Conservation (phyloP, 2,797 vertebrate genomes). For the Tinamus major region DNA sequence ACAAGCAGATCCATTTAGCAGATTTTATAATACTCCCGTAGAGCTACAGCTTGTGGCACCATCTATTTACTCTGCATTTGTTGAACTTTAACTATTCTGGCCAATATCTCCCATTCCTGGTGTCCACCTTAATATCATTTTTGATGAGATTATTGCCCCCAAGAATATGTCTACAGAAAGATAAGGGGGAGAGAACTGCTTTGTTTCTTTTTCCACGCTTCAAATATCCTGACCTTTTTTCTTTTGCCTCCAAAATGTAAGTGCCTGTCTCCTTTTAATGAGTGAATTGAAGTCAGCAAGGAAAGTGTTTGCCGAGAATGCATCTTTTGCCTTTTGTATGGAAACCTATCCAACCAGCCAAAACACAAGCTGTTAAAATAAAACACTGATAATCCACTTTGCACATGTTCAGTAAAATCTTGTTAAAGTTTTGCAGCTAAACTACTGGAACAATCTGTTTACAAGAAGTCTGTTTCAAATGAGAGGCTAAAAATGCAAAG, state of each 20-base stretch:
- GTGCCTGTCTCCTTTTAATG: not conserved
- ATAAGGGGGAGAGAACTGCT: not conserved
- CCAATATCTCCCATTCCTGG: not conserved
- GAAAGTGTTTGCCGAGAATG: not conserved
- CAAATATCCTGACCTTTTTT: not conserved
- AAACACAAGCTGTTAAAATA: not conserved
- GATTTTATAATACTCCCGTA: not conserved
- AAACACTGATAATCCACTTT: not conserved
- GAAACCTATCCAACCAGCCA: slow-evolving; percentile 19
- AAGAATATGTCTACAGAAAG: not conserved
- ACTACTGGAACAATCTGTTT: not conserved
- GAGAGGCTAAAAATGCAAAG: not conserved
- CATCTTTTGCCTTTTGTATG: not conserved
- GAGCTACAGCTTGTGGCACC: not conserved
- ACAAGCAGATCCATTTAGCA: not conserved
- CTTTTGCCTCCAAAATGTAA: not conserved
- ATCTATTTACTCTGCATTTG: not conserved
- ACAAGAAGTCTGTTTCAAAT: not conserved
- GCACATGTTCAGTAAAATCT: not conserved
- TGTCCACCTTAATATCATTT: not conserved
- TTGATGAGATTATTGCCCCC: not conserved
- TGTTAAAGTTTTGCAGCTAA: not conserved
- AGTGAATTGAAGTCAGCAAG: not conserved
- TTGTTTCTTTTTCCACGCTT: not conserved
- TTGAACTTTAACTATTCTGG: not conserved